Base-by-base conservation (phyloP, 2,113 vertebrate species). In the Anhinga anhinga region DNA sequence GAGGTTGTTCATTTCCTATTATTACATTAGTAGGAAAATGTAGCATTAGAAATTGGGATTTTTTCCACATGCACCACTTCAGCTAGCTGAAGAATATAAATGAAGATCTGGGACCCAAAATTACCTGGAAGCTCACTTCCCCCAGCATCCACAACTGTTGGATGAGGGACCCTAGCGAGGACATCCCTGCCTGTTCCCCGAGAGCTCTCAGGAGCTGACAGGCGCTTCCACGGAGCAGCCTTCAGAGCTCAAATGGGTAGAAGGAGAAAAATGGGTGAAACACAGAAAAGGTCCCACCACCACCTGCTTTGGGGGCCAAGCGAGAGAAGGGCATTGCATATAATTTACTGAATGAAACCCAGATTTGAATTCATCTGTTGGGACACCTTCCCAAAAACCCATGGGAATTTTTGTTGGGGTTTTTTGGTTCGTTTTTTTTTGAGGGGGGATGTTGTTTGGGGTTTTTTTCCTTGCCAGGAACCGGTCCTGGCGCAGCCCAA, bases 1-100 rank as follows among this genome's bases (percentile, higher is more conserved):
- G 94, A 94, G 97, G 97, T 85, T 97, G 97, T 92, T 97, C 45
- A 82, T 97, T 97, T 98, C 97, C 97, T 97, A 93, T 27, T 90
- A n/a, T 61, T 84, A 44, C 27, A n/a, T 92, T 89, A 91, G 71
- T 36, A 76, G 32, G 80, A 81, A 72, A 88, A 88, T 23, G 45
- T 34, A 53, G 21, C 65, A 38, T 87, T 86, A 96, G 71, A 67
- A 96, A 94, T 91, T 13, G 44, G 77, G 81, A 53, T n/a, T 70
- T 47, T 50, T 49, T 47, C 61, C 80, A 72, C 17, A 6, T 15
- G 29, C 45, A 9, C 34, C 0, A 0, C 32, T 83, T 50, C 71
- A 86, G 30, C 38, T 36, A 49, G 3, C 66, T 45, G 27, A 53
- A 13, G 36, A 62, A 53, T 1, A 74, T 11, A 38, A 80, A 67